Conservation (phyloP, 2,888 invertebrate species). For the Chrysomela aeneicollis region DNA sequence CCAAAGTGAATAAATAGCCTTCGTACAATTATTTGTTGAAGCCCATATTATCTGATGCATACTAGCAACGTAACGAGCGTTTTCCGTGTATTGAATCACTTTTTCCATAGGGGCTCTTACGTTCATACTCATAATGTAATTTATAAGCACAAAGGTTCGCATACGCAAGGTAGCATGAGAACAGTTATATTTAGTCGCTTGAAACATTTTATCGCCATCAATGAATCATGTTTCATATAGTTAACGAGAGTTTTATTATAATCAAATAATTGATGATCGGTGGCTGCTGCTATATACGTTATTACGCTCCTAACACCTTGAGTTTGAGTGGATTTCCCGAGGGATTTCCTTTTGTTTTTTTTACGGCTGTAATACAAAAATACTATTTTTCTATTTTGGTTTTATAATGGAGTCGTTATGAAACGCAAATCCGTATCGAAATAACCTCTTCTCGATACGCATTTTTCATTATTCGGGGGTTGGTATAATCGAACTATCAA, state of each 20-base stretch:
- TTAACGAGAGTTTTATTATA: not conserved
- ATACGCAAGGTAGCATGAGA: not conserved
- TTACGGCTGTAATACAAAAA: too few species aligned
- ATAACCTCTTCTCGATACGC: too few species aligned
- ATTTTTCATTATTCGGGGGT: too few species aligned
- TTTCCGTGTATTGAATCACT: conserved; percentile 36
- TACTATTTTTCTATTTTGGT: too few species aligned
- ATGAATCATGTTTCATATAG: not conserved
- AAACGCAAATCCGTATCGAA: too few species aligned
- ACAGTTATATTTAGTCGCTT: not conserved
- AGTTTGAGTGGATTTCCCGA: too few species aligned
- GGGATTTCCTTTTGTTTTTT: too few species aligned
- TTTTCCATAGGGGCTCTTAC: conserved; percentile 19
- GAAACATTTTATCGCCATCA: not conserved
- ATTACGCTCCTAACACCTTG: too few species aligned
- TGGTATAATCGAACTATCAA: too few species aligned
- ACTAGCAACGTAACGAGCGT: conserved; percentile 24
- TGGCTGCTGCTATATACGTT: not conserved
- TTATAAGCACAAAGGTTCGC: conserved; percentile 10
- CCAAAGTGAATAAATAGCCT: not conserved
- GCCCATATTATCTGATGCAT: conserved; percentile 19
- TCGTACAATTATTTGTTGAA: conserved; percentile 15
- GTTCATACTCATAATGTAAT: conserved; percentile 16
- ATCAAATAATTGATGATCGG: not conserved
- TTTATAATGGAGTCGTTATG: too few species aligned